Evolutionary conservation across 2,888 invertebrate species (phyloP), one percentile per base, ranked within the genome.

Genomic region (Drosophila peninsularis): DNA sequence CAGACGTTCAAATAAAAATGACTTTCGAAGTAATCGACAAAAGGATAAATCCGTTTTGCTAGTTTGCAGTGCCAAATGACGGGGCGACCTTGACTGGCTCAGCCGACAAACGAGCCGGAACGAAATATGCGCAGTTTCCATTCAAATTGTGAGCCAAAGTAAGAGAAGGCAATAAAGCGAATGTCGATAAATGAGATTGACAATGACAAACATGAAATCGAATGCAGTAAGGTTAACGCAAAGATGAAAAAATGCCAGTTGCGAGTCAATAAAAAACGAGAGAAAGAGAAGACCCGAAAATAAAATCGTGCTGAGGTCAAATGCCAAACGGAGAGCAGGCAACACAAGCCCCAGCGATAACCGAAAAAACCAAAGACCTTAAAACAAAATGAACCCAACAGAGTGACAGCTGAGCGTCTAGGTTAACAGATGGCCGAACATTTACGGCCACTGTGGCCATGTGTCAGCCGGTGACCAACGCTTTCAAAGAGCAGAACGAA

Each of bases 121-220:
- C 52, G 53, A 65, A 65, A 74, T 58, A 71, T 66, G 36, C 44
- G 32, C 57, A 57, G 57, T 57, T 54, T 49, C 62, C 74, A 87
- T 84, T 82, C 81, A 82, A 85, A 85, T 82, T 73, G 75, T 61
- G 21, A 36, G 34, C 36, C 2, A 36, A 21, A 50, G 50, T 10
- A 10, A 6, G 34, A n/a, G 14, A 68, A 45, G 68, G 71, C 88
- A 80, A 80, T 88, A 85, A 82, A 85, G 67, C 82, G 80, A 71
- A 87, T 77, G 80, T 80, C 85, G 79, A 87, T 85, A 85, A 85
- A 85, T 80, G 82, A 83, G 81, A 86, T 86, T 86, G 83, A 85
- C 85, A 88, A 80, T 87, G 85, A 85, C 85, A 87, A 85, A 82
- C 88, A 87, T 75, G 82, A 75, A 82, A 82, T 80, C 85, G 82